Evolutionary conservation across 1,140 invertebrate genomes (phyloP).

Genomic region (Eueides isabella): DNA sequence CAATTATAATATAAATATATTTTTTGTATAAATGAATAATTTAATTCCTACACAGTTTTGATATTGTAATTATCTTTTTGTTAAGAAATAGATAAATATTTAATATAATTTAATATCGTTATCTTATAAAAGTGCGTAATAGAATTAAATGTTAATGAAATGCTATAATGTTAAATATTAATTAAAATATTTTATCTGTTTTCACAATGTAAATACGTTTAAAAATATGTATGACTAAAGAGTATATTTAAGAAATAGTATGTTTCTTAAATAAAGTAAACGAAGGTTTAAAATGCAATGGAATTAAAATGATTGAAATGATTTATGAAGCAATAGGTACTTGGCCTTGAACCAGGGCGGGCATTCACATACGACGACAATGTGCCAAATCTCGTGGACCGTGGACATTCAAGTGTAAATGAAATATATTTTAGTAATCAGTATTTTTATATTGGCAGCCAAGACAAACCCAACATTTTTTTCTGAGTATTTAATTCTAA

Average conservation of each 20-base stretch:
- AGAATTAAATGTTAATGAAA: not conserved
- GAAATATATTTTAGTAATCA: conserved; percentile 17
- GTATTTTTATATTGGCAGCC: conserved; percentile 18
- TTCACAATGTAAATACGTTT: not conserved
- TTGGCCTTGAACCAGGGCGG: conserved; percentile 38
- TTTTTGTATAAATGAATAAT: not conserved
- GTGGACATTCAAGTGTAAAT: conserved; percentile 19
- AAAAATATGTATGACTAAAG: not conserved
- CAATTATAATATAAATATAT: not conserved
- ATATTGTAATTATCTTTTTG: not conserved
- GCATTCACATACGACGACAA: conserved; percentile 38
- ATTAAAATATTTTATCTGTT: not conserved
- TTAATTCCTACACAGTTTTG: not conserved
- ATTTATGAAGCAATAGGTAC: conserved; percentile 21
- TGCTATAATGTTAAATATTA: not conserved
- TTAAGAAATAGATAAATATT: not conserved
- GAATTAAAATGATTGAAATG: conserved; percentile 10
- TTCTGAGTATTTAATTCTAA: not conserved
- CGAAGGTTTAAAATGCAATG: conserved; percentile 14
- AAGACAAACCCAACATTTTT: conserved; percentile 5
- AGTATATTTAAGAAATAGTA: not conserved
- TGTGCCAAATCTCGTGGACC: conserved; percentile 35
- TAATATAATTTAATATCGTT: not conserved
- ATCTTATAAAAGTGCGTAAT: not conserved
- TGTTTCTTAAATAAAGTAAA: not conserved